Conservation (phyloP, 2,888 invertebrate species). For the Aproaerema taeniolella region DNA sequence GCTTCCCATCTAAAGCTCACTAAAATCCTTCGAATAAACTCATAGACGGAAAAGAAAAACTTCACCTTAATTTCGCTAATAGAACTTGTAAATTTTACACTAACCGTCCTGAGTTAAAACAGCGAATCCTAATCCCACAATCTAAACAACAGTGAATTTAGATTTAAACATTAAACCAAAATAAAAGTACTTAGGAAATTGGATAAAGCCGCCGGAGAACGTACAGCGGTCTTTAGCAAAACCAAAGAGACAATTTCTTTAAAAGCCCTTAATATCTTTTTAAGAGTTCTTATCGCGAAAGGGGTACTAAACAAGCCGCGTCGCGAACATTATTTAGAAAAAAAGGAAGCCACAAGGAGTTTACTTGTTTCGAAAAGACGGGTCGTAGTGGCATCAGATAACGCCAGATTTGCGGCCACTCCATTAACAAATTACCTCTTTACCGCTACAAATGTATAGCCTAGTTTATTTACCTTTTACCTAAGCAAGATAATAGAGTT, state of each 20-base stretch:
- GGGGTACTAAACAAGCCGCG: conserved; percentile 33
- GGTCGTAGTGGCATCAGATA: conserved; percentile 65
- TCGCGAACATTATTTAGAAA: conserved; percentile 66
- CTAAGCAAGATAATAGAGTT: conserved; percentile 28
- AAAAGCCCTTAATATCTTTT: conserved; percentile 67
- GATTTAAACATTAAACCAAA: conserved; percentile 10
- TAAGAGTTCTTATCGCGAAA: conserved; percentile 65
- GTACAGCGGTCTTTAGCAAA: conserved; percentile 29
- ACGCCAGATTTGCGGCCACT: conserved; percentile 61
- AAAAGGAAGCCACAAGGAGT: conserved; percentile 50
- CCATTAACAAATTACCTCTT: conserved; percentile 72
- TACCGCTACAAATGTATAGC: conserved; percentile 25
- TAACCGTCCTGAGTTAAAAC: too few species aligned
- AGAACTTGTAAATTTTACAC: too few species aligned
- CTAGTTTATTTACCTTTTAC: conserved; percentile 19
- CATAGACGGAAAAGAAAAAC: too few species aligned
- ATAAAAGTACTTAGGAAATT: conserved; percentile 14
- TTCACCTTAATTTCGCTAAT: too few species aligned
- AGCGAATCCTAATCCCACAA: too few species aligned
- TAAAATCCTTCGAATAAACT: too few species aligned
- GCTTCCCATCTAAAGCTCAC: too few species aligned
- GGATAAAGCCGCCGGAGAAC: conserved; percentile 20
- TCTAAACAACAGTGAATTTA: too few species aligned
- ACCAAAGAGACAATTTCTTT: conserved; percentile 58
- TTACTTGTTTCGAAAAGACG: conserved; percentile 69